phyloP scores from a whole-genome alignment of 1,140 invertebrate species.

The Formica exsecta region DNA sequence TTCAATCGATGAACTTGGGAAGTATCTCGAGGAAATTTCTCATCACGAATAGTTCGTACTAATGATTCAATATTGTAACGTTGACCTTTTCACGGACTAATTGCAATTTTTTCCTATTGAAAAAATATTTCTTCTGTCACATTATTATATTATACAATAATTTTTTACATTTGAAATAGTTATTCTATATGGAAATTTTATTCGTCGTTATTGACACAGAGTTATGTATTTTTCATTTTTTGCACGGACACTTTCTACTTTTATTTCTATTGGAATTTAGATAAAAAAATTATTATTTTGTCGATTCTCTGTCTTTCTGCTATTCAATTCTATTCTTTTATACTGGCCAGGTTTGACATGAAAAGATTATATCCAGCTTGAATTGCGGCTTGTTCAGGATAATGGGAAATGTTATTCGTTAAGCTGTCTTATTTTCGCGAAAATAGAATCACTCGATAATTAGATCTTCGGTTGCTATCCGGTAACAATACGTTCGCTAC shows the following conservation, averaged over 20 bases:
- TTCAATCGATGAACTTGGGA: not conserved
- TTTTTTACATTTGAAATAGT: not conserved
- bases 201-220: not conserved
- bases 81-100: not conserved
- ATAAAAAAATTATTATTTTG: conserved; percentile 33
- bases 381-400: conserved; percentile 8
- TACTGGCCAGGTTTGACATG: conserved; percentile 18
- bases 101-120: not conserved
- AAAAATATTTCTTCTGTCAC: not conserved
- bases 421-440: conserved; percentile 35
- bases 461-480: conserved; percentile 19
- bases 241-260: not conserved
- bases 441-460: conserved; percentile 30
- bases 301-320: not conserved
- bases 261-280: conserved; percentile 16
- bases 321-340: conserved; percentile 11
- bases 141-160: not conserved
- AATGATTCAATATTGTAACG: not conserved
- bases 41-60: not conserved
- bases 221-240: not conserved
- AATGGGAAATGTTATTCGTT: conserved; percentile 8
- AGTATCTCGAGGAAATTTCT: not conserved
- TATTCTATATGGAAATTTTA: not conserved
- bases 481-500: conserved; percentile 11
- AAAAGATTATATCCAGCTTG: conserved; percentile 7